Percentiles rank a stretch among this genome's conserved stretches.
These are phyloP conservation scores for Polypterus bichir DNA, from an alignment of 2,113 vertebrate genomes.

Conservation along the genomic window DNA sequence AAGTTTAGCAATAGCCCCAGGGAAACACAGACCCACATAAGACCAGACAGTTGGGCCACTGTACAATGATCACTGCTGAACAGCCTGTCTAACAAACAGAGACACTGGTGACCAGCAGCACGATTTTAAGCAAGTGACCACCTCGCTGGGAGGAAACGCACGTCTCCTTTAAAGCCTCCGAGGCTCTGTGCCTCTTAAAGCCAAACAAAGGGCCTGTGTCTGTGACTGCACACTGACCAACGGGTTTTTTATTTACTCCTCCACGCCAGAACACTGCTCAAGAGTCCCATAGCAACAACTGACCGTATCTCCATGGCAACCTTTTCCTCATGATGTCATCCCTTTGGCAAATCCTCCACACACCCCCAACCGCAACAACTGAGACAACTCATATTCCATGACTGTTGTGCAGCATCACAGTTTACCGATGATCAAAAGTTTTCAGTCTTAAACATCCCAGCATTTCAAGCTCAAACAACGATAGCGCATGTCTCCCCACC, in stretches of 20 bases:
- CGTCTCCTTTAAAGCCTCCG: slow-evolving; percentile 10
- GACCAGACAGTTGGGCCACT: background rate
- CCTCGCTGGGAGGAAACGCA: slow-evolving; percentile 7
- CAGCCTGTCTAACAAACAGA: slow-evolving; percentile 18
- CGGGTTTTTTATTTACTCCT: slow-evolving; percentile 45
- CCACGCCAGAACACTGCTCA: slow-evolving; percentile 34
- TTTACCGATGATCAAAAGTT: background rate
- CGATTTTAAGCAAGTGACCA: slow-evolving; percentile 27
- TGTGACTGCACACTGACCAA: slow-evolving; percentile 39
- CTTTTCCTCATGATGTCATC: slow-evolving; percentile 52
- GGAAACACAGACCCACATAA: background rate
- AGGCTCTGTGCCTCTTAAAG: slow-evolving; percentile 13
- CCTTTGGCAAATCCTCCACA: background rate
- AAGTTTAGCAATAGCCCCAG: background rate
- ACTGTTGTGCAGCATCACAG: background rate
- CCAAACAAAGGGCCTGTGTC: slow-evolving; percentile 31
- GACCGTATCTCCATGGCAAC: slow-evolving; percentile 46
- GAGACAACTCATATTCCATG: background rate
- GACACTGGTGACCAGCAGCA: slow-evolving; percentile 24
- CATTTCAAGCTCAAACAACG: background rate
- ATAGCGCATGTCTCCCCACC: background rate
- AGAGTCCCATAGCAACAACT: slow-evolving; percentile 55
- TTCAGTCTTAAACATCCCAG: background rate
- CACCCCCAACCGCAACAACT: background rate
- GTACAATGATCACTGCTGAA: background rate